These are phyloP conservation scores for Drosophila parabipectinata DNA, from an alignment of 1,140 invertebrate species.

Conservation along the genomic window DNA sequence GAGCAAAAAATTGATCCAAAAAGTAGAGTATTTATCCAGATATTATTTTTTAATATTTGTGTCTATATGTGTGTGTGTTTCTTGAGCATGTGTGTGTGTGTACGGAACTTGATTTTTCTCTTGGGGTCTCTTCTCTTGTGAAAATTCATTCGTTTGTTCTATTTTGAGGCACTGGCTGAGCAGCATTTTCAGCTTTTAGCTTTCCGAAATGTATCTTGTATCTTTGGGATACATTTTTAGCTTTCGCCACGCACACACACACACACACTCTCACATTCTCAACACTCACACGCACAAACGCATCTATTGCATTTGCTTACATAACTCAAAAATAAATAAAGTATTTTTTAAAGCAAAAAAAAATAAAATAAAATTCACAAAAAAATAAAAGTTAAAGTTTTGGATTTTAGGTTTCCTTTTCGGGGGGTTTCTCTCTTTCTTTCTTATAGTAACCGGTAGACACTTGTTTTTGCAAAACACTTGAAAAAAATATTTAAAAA, in stretches of 20 bases:
- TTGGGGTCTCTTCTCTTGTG: slow-evolving; percentile 7
- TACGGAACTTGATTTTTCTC: slow-evolving; percentile 17
- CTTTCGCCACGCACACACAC: slow-evolving; percentile 51
- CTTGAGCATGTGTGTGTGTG: slow-evolving; percentile 3
- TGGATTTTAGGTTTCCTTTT: slow-evolving; percentile 22
- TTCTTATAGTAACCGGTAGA: background rate
- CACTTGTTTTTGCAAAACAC: slow-evolving; percentile 40
- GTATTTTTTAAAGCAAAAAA: slow-evolving; percentile 22
- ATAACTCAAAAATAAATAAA: slow-evolving; percentile 31
- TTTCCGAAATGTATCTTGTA: slow-evolving; percentile 57
- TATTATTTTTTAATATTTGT: slow-evolving; percentile 21
- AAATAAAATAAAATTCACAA: slow-evolving; percentile 13
- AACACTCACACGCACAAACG: slow-evolving; percentile 18
- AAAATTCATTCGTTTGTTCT: slow-evolving; percentile 48
- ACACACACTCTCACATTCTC: background rate
- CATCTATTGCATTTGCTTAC: slow-evolving; percentile 48
- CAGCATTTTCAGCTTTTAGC: slow-evolving; percentile 28
- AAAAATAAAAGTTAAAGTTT: slow-evolving; percentile 9
- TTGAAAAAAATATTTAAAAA: slow-evolving; percentile 67
- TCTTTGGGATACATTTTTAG: slow-evolving; percentile 66
- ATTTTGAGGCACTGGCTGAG: slow-evolving; percentile 65
- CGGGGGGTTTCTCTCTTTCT: slow-evolving; percentile 6
- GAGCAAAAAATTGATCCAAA: slow-evolving; percentile 21
- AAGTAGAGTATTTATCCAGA: slow-evolving; percentile 34
- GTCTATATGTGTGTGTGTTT: slow-evolving; percentile 9